These are phyloP conservation scores for Hassar affinis DNA, from an alignment of 2,113 vertebrate genomes.

Conservation along the genomic window DNA sequence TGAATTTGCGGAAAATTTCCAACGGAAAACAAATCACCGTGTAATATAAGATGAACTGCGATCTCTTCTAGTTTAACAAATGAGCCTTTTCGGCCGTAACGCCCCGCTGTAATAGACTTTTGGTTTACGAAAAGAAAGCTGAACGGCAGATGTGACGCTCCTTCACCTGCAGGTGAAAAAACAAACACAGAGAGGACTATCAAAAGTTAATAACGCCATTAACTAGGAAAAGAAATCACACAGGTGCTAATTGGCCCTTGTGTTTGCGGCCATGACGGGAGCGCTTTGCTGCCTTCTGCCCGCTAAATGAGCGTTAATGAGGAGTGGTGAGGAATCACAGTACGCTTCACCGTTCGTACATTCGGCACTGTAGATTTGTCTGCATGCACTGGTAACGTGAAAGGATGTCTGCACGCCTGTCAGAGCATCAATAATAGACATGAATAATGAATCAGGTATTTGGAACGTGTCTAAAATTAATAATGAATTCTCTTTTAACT, in stretches of 20 bases:
- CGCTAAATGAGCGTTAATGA: slow-evolving; percentile 40
- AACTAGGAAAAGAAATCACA: slow-evolving; percentile 71
- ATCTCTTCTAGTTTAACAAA: background rate
- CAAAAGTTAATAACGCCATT: slow-evolving; percentile 50
- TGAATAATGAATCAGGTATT: slow-evolving; percentile 48
- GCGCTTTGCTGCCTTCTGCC: slow-evolving; percentile 61
- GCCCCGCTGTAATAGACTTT: background rate
- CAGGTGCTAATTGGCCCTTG: slow-evolving; percentile 72
- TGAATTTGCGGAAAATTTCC: background rate
- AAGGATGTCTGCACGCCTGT: background rate
- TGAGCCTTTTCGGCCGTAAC: background rate
- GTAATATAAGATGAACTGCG: background rate
- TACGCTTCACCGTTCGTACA: background rate
- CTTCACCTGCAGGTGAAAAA: slow-evolving; percentile 29
- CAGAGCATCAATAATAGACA: slow-evolving; percentile 47
- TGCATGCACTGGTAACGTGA: background rate
- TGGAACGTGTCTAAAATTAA: slow-evolving; percentile 49
- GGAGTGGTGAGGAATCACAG: slow-evolving; percentile 15
- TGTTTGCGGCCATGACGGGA: slow-evolving; percentile 65
- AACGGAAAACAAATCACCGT: background rate
- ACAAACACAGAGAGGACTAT: slow-evolving; percentile 46
- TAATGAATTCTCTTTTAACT: slow-evolving; percentile 54
- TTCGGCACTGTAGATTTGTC: background rate
- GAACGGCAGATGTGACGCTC: slow-evolving; percentile 36
- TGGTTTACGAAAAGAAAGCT: background rate